These are phyloP conservation scores for Pseudomyrmex pallidus DNA, from an alignment of 1,140 invertebrate species.

Conservation along the genomic window DNA sequence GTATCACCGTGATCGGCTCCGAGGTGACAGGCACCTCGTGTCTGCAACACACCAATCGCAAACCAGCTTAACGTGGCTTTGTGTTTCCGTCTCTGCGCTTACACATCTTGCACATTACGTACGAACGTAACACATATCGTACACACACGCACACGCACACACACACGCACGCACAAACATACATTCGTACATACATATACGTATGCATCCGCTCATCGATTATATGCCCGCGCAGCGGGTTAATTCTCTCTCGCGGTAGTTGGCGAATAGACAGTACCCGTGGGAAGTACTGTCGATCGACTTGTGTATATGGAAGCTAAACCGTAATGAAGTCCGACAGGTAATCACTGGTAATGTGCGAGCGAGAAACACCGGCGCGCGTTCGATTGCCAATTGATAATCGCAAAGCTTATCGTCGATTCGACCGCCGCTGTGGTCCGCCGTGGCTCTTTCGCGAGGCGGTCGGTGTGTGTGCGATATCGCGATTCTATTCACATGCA, in stretches of 20 bases:
- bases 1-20: slow-evolving; percentile 96
- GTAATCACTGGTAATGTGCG: slow-evolving; percentile 18
- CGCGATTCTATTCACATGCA: slow-evolving; percentile 2
- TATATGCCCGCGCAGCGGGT: not conserved
- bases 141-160: not conserved
- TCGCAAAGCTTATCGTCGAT: not conserved
- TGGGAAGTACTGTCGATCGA: slow-evolving; percentile 28
- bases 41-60: slow-evolving; percentile 90
- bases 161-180: not conserved
- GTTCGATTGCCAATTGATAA: slow-evolving; percentile 22
- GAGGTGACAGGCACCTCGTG: slow-evolving; percentile 98
- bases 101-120: slow-evolving; percentile 39
- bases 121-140: not conserved
- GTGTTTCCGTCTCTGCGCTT: slow-evolving; percentile 68
- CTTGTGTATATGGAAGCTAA: slow-evolving; percentile 9
- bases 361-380: not conserved
- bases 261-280: not conserved
- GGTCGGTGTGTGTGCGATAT: not conserved
- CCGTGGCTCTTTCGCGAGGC: not conserved
- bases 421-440: not conserved
- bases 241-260: not conserved
- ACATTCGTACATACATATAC: not conserved
- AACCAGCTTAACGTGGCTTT: slow-evolving; percentile 86
- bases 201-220: not conserved
- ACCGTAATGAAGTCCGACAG: slow-evolving; percentile 13